phyloP scores from a whole-genome alignment of 2,888 invertebrate species.

The Luperina testacea region DNA sequence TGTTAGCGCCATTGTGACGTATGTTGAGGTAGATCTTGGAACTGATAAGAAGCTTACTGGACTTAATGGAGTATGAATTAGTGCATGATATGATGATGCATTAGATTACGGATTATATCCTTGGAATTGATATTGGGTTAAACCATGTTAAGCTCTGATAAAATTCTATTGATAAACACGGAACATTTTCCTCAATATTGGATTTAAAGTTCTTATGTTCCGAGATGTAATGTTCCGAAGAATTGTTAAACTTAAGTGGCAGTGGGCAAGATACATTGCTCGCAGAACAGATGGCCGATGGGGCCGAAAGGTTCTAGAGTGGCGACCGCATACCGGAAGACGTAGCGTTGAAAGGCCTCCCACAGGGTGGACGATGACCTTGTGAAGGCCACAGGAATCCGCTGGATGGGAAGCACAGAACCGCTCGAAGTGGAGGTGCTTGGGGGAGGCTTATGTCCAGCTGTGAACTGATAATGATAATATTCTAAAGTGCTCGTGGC shows the following conservation, averaged over 20 bases:
- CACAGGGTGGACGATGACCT: no score
- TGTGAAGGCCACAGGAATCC: no score
- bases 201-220: neutral
- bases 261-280: no score
- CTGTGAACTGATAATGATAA: neutral
- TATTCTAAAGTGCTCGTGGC: no score
- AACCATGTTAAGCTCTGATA: constrained; percentile 5
- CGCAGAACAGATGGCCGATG: no score
- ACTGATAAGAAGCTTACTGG: constrained; percentile 27
- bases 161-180: neutral
- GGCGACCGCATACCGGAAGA: no score
- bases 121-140: constrained; percentile 13
- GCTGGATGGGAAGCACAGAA: no score
- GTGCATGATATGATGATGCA: constrained; percentile 5
- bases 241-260: no score
- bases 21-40: constrained; percentile 27
- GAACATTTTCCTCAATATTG: neutral
- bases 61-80: constrained; percentile 35
- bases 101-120: constrained; percentile 8
- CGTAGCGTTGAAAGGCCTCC: no score
- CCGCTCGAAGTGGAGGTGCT: neutral
- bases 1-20: constrained; percentile 18
- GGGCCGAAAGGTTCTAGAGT: no score
- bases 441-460: neutral
- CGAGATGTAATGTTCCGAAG: neutral